Evolutionary conservation across 2,888 invertebrate genomes (phyloP).

Genomic region (Plagiodera versicolora): DNA sequence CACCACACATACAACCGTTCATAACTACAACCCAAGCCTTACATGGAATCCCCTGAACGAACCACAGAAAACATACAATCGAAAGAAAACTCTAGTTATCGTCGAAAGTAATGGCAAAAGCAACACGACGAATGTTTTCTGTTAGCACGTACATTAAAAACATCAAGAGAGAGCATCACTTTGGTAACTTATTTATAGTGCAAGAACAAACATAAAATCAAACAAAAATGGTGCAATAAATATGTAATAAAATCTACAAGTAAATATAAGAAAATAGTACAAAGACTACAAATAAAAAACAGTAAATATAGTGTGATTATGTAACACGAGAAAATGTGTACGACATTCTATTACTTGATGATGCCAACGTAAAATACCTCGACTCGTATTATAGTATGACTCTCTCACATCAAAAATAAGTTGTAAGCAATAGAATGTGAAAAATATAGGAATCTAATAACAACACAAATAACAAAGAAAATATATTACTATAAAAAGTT

Average conservation of each 20-base stretch:
- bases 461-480: conserved; percentile 51
- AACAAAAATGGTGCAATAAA: conserved; percentile 29
- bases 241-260: conserved; percentile 27
- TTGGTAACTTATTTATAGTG: conserved; percentile 34
- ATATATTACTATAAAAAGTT: conserved; percentile 32
- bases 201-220: conserved; percentile 28
- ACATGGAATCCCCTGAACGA: conserved; percentile 35
- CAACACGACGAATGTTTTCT: conserved; percentile 20
- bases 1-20: conserved; percentile 47
- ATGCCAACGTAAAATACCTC: neutral
- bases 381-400: conserved; percentile 20
- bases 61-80: conserved; percentile 29
- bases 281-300: conserved; percentile 37
- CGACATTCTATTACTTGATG: conserved; percentile 25
- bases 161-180: conserved; percentile 13
- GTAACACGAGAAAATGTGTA: conserved; percentile 17
- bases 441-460: conserved; percentile 37
- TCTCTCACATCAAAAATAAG: conserved; percentile 31
- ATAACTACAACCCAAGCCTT: conserved; percentile 45
- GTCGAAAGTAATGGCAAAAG: neutral
- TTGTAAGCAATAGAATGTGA: conserved; percentile 29
- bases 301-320: conserved; percentile 31
- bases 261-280: conserved; percentile 30
- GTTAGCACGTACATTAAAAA: conserved; percentile 14
- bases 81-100: conserved; percentile 9